These are phyloP conservation scores for Nebria ingens DNA, from an alignment of 1,140 invertebrate genomes.

Conservation along the genomic window DNA sequence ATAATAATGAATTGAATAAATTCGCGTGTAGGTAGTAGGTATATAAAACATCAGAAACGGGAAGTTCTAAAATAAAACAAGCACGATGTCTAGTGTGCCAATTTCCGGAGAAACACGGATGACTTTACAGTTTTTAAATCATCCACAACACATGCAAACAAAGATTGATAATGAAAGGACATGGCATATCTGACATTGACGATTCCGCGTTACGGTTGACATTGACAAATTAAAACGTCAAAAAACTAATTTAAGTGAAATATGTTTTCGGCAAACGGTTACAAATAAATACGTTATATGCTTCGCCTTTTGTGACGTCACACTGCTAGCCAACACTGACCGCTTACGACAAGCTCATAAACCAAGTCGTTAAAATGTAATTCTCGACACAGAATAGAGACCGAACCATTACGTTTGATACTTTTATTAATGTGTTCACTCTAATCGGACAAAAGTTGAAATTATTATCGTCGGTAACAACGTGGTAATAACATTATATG, in stretches of 20 bases:
- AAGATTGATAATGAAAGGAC: not conserved
- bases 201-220: not conserved
- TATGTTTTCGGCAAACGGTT: not conserved
- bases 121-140: not conserved
- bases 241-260: conserved; percentile 9
- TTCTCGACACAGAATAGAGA: no score
- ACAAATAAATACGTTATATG: no score
- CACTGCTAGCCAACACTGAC: not conserved
- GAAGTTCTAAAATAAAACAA: no score
- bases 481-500: no score
- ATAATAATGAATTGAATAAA: no score
- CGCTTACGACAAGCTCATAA: not conserved
- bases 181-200: not conserved
- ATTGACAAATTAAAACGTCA: conserved; percentile 1
- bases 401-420: no score
- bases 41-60: no score
- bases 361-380: not conserved
- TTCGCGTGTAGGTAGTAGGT: no score
- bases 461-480: no score
- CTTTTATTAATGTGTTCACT: no score
- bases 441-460: no score
- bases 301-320: no score
- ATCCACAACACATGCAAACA: not conserved
- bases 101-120: not conserved
- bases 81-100: not conserved